These are phyloP conservation scores for Helicoverpa zea DNA, from an alignment of 1,140 invertebrate species.

Conservation along the genomic window DNA sequence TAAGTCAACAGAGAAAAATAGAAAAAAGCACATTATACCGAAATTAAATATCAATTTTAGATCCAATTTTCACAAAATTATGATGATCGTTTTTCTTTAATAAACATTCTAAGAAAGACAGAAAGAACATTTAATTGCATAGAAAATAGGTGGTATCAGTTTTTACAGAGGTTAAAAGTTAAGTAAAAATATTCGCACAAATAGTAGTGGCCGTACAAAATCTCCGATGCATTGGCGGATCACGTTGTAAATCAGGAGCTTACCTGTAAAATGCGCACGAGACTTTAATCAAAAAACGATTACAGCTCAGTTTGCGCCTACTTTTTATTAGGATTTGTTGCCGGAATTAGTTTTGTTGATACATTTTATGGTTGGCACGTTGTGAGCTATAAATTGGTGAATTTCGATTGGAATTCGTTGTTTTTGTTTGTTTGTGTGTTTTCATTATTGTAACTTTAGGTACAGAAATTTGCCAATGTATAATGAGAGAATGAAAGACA, in stretches of 20 bases:
- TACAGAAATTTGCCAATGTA: no score
- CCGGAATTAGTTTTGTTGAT: background rate
- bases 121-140: no score
- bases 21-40: no score
- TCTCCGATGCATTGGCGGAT: constrained; percentile 28
- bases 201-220: background rate
- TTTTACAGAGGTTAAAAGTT: no score
- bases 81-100: no score
- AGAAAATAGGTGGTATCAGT: no score
- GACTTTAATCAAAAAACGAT: constrained; percentile 39
- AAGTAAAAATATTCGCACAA: background rate
- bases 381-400: no score
- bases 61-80: no score
- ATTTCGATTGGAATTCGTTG: background rate
- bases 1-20: background rate
- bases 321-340: constrained; percentile 17
- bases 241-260: constrained; percentile 15
- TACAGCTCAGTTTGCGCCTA: constrained; percentile 4
- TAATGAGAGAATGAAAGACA: no score
- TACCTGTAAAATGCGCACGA: constrained; percentile 16
- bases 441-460: no score
- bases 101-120: no score
- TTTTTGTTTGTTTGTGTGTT: background rate
- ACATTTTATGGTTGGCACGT: background rate
- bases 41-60: no score